Percentiles rank a stretch among this genome's conserved stretches.
phyloP scores from a whole-genome alignment of 2,113 vertebrate species.

The Balaenoptera acutorostrata region DNA sequence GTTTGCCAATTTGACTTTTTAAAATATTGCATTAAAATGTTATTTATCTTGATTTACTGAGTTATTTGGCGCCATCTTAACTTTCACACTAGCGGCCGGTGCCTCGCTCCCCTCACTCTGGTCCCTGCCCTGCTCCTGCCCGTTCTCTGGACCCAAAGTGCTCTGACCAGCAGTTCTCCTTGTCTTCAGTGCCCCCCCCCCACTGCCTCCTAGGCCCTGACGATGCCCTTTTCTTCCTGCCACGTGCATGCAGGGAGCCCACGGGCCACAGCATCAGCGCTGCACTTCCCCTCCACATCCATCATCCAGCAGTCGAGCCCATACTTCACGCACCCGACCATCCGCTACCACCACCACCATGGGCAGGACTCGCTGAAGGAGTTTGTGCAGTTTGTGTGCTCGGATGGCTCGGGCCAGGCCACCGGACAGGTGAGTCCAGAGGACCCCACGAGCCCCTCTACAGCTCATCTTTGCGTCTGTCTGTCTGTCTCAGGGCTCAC shows the following conservation, averaged over 20 bases:
- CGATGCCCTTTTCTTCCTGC: constrained; percentile 26
- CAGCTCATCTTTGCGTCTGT: constrained; percentile 36
- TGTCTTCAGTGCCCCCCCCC: accelerated
- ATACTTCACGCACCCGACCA: constrained; percentile 97
- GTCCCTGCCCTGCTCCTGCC: neutral
- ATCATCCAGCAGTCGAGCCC: constrained; percentile 98
- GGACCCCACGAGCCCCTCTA: constrained; percentile 10
- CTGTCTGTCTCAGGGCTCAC: constrained; percentile 37
- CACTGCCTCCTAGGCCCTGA: neutral
- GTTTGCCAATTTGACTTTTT: neutral
- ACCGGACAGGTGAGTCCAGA: constrained; percentile 88
- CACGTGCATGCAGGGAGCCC: constrained; percentile 87
- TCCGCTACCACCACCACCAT: constrained; percentile 95
- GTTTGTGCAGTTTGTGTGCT: constrained; percentile 96
- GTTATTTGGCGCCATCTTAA: neutral
- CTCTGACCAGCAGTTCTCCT: neutral
- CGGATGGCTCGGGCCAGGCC: constrained; percentile 93
- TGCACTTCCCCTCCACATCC: constrained; percentile 98
- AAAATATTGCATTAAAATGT: neutral
- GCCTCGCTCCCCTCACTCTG: neutral
- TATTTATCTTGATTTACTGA: neutral
- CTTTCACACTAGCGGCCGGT: too few species aligned
- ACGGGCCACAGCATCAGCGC: constrained; percentile 92
- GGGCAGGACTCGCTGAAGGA: constrained; percentile 96
- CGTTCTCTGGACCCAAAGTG: neutral